Evolutionary conservation across 2,797 vertebrate genomes (phyloP), one percentile per base, ranked within the genome.

Genomic region (Anableps anableps): DNA sequence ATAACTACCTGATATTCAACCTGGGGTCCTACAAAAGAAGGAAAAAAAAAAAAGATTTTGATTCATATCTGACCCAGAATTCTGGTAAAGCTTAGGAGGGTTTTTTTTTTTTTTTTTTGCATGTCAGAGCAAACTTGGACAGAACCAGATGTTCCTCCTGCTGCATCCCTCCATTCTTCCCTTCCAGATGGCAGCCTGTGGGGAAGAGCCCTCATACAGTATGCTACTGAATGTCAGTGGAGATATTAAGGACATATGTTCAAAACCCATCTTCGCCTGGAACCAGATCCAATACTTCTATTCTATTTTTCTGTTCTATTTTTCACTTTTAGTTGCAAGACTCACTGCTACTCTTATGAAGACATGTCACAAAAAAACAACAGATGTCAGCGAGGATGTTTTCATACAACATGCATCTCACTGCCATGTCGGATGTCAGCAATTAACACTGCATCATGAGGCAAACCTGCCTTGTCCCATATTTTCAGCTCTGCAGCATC

Each of bases 101-200:
- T 91, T 83, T 84, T 72, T 77, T 82, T 87, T 87, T n/a, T n/a
- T n/a, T n/a, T n/a, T n/a, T n/a, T n/a, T n/a, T n/a, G n/a, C 75
- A 84, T 90, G 86, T 85, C 86, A 77, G 68, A 66, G 82, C 80
- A 86, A 83, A 85, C 62, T 77, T 74, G 73, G 66, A 87, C 66
- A 74, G 82, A 86, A 89, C 91, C 93, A 95, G 94, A 93, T 95
- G 93, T 93, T 94, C 74, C 72, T 89, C 86, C 89, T 80, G 77
- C 80, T 83, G 85, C 89, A 92, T 91, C 87, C 88, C 92, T 90
- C 86, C 58, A 83, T 81, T 83, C 68, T 86, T 83, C 73, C 68
- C 71, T 85, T 88, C 90, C 93, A 94, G 92, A 93, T 93, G 94
- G 92, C 83, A 83, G 88, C 82, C 81, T 75, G 87, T 85, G 79